phyloP scores from a whole-genome alignment of 2,797 vertebrate species.

The Hydrocynus forskahlii region DNA sequence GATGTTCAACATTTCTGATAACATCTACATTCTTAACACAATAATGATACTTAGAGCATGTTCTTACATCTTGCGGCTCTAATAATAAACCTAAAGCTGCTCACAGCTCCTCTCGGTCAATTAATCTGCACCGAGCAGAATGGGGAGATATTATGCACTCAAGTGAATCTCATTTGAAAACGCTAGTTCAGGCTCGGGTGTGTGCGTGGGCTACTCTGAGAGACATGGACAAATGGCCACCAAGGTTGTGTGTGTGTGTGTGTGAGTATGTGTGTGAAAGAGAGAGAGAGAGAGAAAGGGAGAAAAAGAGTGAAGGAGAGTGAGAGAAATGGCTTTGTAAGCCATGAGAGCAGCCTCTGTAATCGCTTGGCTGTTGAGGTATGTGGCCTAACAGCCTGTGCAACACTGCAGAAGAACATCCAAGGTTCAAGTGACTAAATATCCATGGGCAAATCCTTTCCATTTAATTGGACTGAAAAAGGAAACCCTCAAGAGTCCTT shows the following conservation, averaged over 20 bases:
- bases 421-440: conserved; percentile 18
- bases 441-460: conserved; percentile 4
- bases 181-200: conserved; percentile 63
- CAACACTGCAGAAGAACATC: neutral
- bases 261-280: conserved; percentile 22
- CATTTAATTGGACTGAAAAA: conserved; percentile 3
- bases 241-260: conserved; percentile 34
- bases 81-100: neutral
- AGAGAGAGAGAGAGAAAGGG: neutral
- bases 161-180: conserved; percentile 80
- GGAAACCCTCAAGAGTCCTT: neutral
- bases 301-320: neutral
- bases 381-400: neutral
- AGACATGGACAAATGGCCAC: conserved; percentile 73
- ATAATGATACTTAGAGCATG: neutral
- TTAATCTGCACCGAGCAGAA: conserved; percentile 78
- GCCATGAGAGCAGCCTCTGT: neutral
- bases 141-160: conserved; percentile 74
- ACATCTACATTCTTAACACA: neutral
- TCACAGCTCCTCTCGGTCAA: conserved; percentile 68
- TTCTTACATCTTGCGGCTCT: neutral
- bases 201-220: conserved; percentile 39
- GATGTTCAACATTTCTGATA: neutral
- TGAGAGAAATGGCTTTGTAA: neutral
- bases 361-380: neutral